Percentiles rank a stretch among this genome's conserved stretches.
Evolutionary conservation across 2,113 vertebrate species (phyloP).

Genomic region (Tupaia tana): DNA sequence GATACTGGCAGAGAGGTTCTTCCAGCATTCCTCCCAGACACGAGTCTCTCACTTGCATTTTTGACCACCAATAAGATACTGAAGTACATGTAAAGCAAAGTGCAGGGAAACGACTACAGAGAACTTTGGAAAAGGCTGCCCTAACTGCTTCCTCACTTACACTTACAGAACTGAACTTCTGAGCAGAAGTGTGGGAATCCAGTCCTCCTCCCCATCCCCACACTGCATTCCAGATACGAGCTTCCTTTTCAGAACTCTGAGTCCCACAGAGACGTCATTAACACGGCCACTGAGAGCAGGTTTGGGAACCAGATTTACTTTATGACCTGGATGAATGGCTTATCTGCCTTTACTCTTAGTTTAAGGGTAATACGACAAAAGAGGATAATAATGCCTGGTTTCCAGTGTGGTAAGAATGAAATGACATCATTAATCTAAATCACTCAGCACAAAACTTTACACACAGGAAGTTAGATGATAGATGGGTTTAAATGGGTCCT

Average conservation of each 20-base stretch:
- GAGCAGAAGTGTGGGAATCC: not conserved
- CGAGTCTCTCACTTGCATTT: not conserved
- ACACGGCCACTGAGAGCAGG: not conserved
- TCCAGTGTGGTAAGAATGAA: not conserved
- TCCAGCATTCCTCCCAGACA: not conserved
- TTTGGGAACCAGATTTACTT: not conserved
- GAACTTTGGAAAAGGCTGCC: not conserved
- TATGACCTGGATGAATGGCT: not conserved
- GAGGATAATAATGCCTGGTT: not conserved
- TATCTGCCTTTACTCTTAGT: not conserved
- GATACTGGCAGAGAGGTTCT: not conserved
- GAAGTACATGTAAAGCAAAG: not conserved
- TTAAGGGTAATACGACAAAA: not conserved
- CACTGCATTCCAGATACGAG: not conserved
- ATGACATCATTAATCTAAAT: not conserved
- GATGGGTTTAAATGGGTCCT: not conserved
- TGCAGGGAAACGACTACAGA: not conserved
- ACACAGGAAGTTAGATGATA: not conserved
- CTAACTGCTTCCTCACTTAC: not conserved
- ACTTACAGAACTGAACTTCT: not conserved
- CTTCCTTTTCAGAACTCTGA: constrained; percentile 19
- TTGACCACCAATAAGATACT: not conserved
- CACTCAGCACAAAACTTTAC: not conserved
- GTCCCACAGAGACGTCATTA: not conserved
- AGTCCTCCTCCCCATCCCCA: no score